Conservation (phyloP, 2,888 invertebrate species). For the Chironomus tentans region DNA sequence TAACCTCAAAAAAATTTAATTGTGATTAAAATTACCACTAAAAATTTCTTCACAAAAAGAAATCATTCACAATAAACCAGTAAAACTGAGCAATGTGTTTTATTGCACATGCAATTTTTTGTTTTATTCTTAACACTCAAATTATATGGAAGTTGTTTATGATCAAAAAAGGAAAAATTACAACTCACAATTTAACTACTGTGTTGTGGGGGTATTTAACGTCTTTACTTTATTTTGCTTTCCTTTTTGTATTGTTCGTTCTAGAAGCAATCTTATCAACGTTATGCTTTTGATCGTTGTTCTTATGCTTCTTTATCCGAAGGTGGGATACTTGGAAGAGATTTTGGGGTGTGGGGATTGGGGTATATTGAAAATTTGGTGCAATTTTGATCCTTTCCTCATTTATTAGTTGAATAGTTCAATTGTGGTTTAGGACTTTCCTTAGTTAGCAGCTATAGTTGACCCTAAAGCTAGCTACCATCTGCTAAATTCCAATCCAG, state of each 20-base stretch:
- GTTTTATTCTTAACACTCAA: conserved; percentile 14
- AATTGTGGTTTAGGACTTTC: too few species aligned
- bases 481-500: too few species aligned
- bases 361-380: too few species aligned
- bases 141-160: conserved; percentile 25
- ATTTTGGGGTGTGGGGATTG: too few species aligned
- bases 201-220: conserved; percentile 1
- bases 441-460: too few species aligned
- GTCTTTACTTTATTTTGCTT: neutral
- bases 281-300: neutral
- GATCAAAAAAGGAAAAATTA: conserved; percentile 22
- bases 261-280: neutral
- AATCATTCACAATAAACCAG: neutral
- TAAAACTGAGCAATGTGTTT: neutral
- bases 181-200: conserved; percentile 26
- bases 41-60: too few species aligned
- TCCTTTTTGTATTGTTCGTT: neutral
- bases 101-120: neutral
- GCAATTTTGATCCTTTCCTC: too few species aligned
- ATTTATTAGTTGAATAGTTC: too few species aligned
- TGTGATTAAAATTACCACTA: too few species aligned
- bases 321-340: too few species aligned
- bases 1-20: too few species aligned
- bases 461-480: too few species aligned
- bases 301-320: neutral